These are phyloP conservation scores for Brassicogethes aeneus DNA, from an alignment of 2,888 invertebrate species.

Conservation along the genomic window DNA sequence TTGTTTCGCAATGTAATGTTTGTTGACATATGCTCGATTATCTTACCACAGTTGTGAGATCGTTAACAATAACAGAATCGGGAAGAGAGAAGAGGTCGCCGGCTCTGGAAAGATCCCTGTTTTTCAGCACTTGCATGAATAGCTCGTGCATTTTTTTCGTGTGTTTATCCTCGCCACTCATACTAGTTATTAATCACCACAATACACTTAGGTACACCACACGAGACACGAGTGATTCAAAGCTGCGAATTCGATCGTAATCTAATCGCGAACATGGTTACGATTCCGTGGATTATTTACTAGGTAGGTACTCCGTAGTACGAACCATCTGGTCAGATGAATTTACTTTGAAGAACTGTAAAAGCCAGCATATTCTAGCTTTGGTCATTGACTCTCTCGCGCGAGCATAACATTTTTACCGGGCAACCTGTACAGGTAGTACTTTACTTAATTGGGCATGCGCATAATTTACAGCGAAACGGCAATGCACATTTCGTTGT, in stretches of 20 bases:
- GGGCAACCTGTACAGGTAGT: constrained; percentile 13
- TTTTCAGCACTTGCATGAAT: constrained; percentile 81
- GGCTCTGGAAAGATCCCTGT: constrained; percentile 82
- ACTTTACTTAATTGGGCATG: constrained; percentile 13
- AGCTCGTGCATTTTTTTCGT: constrained; percentile 74
- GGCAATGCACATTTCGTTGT: neutral
- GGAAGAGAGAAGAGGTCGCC: constrained; percentile 85
- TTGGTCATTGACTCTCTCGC: constrained; percentile 19
- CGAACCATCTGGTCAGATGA: neutral
- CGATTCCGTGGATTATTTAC: too few species aligned
- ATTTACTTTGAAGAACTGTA: constrained; percentile 14
- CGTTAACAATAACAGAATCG: constrained; percentile 77
- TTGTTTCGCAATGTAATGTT: too few species aligned
- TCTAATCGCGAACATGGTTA: constrained; percentile 5
- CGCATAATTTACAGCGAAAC: constrained; percentile 6
- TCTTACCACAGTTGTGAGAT: constrained; percentile 76
- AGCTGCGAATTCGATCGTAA: too few species aligned
- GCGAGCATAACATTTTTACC: constrained; percentile 10
- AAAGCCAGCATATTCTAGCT: constrained; percentile 18
- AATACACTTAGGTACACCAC: too few species aligned
- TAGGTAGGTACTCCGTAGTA: constrained; percentile 9
- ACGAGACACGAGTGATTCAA: too few species aligned
- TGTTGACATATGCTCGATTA: too few species aligned
- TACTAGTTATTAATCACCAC: constrained; percentile 7
- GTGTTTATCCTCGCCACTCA: constrained; percentile 22